Base-by-base conservation (phyloP, 2,797 vertebrate species). In the Perodicticus potto region DNA sequence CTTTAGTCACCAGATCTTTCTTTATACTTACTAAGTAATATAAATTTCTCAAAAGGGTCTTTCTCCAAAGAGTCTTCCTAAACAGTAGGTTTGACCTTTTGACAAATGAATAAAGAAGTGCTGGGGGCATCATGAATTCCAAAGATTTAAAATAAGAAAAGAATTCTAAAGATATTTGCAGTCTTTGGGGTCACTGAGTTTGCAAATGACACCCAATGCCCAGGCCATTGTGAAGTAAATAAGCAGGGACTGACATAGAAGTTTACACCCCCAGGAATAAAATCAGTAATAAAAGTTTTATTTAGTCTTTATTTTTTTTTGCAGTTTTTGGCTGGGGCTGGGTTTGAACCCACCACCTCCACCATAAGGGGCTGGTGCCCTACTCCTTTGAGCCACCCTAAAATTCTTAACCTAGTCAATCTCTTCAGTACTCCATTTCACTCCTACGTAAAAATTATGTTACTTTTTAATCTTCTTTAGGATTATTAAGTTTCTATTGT, bases 61-160 rank as follows among this genome's bases (percentile, higher is more conserved):
- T 94, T 89, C 43, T 80, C 49, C 45, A 91, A 88, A 73, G 5
- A 94, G 20, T 70, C 22, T 76, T 84, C 73, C 25, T 55, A 61
- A 77, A 45, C 45, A 73, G 27, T 34, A 32, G 16, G 8, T 61
- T 73, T 94, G 23, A 69, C 5, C 20, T 95, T 95, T 78, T 32
- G 7, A 74, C 32, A 59, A 67, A 20, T 59, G 57, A 49, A 25
- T 27, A 34, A 57, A 80, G 27, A 53, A 86, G 27, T 69, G 29
- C 23, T 76, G 11, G 63, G 63, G 14, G 29, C 11, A 67, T 83
- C 29, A 70, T 43, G 59, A 59, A 78, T 85, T 81, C n/a, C 55
- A 73, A 53, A 53, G 13, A 53, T 53, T 53, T 53, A 53, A 53
- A 53, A 53, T 13, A 53, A 14, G 49, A 53, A 53, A 53, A 67